phyloP scores from a whole-genome alignment of 1,140 invertebrate genomes.

The Drosophila hydei region DNA sequence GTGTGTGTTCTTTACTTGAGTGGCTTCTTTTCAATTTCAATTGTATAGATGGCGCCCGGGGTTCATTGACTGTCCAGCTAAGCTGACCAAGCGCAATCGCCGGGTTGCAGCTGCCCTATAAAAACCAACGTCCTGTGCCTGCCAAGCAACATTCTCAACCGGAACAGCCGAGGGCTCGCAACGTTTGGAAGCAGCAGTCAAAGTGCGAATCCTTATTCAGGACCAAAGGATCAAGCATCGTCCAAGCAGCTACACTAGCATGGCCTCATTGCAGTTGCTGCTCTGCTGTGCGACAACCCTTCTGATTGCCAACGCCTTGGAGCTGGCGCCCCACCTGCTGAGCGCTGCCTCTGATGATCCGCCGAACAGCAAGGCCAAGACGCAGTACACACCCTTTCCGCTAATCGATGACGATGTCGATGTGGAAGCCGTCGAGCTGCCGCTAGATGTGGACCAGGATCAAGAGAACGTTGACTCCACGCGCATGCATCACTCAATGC shows the following conservation, averaged over 20 bases:
- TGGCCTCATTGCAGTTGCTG: slow-evolving; percentile 69
- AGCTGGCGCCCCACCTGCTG: slow-evolving; percentile 48
- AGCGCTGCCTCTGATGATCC: slow-evolving; percentile 36
- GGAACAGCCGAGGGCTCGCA: slow-evolving; percentile 13
- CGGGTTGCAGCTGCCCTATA: slow-evolving; percentile 40
- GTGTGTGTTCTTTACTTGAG: slow-evolving; percentile 43
- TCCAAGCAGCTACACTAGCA: slow-evolving; percentile 50
- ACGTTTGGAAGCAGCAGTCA: slow-evolving; percentile 3
- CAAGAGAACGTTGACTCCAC: slow-evolving; percentile 20
- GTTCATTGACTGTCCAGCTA: slow-evolving; percentile 60
- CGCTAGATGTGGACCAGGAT: slow-evolving; percentile 60
- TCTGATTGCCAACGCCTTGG: slow-evolving; percentile 62
- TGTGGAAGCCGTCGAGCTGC: slow-evolving; percentile 52
- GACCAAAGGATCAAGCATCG: not conserved
- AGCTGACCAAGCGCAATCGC: not conserved
- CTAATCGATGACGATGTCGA: slow-evolving; percentile 61
- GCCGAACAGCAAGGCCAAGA: slow-evolving; percentile 49
- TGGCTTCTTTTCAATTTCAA: slow-evolving; percentile 77
- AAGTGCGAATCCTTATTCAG: not conserved
- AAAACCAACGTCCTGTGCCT: slow-evolving; percentile 37
- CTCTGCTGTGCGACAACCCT: slow-evolving; percentile 65
- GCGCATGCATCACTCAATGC: slow-evolving; percentile 46
- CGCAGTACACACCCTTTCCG: slow-evolving; percentile 58
- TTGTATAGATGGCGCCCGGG: slow-evolving; percentile 47
- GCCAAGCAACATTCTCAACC: slow-evolving; percentile 53